These are phyloP conservation scores for Anguilla rostrata DNA, from an alignment of 2,113 vertebrate species.

Conservation along the genomic window DNA sequence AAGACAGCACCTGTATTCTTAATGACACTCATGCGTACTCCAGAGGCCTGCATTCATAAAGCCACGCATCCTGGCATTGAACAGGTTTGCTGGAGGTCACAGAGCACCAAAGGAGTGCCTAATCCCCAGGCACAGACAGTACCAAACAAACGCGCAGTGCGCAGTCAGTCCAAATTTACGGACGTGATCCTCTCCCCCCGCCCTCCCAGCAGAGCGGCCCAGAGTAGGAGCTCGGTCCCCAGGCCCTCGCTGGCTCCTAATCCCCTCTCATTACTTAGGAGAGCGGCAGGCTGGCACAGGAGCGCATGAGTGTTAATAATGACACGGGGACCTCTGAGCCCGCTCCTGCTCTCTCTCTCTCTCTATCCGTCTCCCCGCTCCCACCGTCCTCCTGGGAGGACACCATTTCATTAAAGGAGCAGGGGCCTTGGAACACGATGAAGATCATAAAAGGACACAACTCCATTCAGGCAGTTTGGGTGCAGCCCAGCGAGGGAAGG, in stretches of 20 bases:
- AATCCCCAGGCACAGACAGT: no score
- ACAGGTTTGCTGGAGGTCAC: no score
- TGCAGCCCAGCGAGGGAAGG: background rate
- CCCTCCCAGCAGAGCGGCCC: background rate
- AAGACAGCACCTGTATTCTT: no score
- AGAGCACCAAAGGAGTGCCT: no score
- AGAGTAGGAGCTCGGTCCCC: conserved; percentile 3
- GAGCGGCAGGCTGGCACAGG: conserved; percentile 18
- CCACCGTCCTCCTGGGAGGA: background rate
- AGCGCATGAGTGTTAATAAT: conserved; percentile 29
- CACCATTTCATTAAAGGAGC: conserved; percentile 8
- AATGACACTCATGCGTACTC: no score
- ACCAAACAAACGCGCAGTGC: no score
- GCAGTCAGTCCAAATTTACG: no score
- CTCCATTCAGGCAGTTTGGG: background rate
- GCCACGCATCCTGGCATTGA: no score
- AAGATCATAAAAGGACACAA: background rate
- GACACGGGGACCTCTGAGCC: background rate
- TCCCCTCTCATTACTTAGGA: conserved; percentile 20
- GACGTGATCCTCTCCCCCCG: no score
- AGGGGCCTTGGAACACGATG: background rate
- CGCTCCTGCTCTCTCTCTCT: conserved; percentile 16
- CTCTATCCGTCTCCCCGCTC: background rate
- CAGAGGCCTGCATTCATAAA: no score
- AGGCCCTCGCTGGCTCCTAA: conserved; percentile 23